A percentile compares a stretch with the other conserved stretches of the same genome.
phyloP scores from a whole-genome alignment of 2,797 vertebrate genomes.

The Gymnoscopelus braueri region DNA sequence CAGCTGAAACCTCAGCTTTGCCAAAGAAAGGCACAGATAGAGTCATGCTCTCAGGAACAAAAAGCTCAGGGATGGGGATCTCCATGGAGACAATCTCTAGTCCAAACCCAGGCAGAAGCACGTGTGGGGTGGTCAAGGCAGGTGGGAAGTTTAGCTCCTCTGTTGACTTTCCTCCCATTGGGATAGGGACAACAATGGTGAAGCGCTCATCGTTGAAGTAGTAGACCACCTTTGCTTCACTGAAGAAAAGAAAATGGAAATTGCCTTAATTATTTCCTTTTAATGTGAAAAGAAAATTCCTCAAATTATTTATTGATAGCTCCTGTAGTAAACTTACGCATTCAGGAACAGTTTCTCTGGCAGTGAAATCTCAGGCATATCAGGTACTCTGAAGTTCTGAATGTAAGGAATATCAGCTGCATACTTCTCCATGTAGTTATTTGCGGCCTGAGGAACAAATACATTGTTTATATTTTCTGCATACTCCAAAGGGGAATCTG shows the following conservation, averaged over 20 bases:
- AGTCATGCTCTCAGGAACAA: slow-evolving; percentile 81
- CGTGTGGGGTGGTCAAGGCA: slow-evolving; percentile 79
- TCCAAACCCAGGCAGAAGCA: slow-evolving; percentile 82
- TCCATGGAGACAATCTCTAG: slow-evolving; percentile 80
- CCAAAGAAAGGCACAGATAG: slow-evolving; percentile 85
- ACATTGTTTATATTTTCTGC: slow-evolving; percentile 8
- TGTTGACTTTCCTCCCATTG: slow-evolving; percentile 88
- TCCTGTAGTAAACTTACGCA: slow-evolving; percentile 76
- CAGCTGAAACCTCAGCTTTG: slow-evolving; percentile 83
- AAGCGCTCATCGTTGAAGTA: slow-evolving; percentile 82
- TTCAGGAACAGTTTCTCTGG: slow-evolving; percentile 91
- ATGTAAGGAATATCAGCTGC: slow-evolving; percentile 81
- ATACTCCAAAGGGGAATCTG: neutral
- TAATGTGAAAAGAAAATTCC: neutral
- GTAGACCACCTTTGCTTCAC: slow-evolving; percentile 85
- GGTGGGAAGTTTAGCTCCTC: slow-evolving; percentile 81
- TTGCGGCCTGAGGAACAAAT: slow-evolving; percentile 76
- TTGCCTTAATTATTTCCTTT: neutral
- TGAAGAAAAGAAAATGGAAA: slow-evolving; percentile 64
- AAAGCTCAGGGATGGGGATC: slow-evolving; percentile 83
- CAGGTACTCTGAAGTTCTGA: slow-evolving; percentile 82
- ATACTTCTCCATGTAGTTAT: slow-evolving; percentile 85
- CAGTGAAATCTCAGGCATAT: slow-evolving; percentile 82
- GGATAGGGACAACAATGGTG: slow-evolving; percentile 84
- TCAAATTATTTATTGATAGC: neutral